Conservation (phyloP, 2,113 vertebrate genomes). For the Microtus pennsylvanicus region DNA sequence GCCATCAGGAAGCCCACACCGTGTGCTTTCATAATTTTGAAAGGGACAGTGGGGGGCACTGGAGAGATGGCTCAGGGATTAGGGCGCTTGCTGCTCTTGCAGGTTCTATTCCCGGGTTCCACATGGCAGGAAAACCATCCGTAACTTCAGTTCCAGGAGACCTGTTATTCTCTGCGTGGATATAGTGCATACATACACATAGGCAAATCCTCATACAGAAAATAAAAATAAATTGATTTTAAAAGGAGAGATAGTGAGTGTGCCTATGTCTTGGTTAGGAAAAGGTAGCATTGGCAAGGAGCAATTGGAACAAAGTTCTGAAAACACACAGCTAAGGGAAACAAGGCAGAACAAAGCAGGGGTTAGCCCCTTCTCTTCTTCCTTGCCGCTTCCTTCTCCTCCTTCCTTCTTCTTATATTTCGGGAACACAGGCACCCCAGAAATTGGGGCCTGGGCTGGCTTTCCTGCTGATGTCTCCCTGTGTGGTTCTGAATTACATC, state of each 20-base stretch:
- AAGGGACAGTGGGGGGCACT: too few relatives aligned
- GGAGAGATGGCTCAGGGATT: background rate
- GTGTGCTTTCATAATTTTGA: background rate
- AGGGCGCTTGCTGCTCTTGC: background rate
- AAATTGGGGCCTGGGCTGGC: background rate
- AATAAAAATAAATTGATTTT: background rate
- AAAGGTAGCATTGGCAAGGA: background rate
- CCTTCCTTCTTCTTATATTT: background rate
- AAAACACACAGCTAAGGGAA: background rate
- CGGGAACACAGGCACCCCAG: background rate
- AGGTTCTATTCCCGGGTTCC: background rate
- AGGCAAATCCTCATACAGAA: too few relatives aligned
- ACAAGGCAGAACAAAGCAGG: background rate
- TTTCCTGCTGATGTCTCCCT: background rate
- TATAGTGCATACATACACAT: background rate
- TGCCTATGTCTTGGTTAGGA: background rate
- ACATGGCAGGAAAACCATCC: background rate
- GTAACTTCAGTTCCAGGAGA: background rate
- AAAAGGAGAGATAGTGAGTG: background rate
- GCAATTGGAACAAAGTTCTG: background rate
- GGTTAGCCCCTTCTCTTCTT: background rate
- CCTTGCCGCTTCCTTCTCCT: background rate
- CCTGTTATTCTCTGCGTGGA: background rate
- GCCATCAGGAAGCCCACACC: background rate
- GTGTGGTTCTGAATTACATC: background rate